phyloP scores from a whole-genome alignment of 2,113 vertebrate species.

The Rhinolophus sinicus region DNA sequence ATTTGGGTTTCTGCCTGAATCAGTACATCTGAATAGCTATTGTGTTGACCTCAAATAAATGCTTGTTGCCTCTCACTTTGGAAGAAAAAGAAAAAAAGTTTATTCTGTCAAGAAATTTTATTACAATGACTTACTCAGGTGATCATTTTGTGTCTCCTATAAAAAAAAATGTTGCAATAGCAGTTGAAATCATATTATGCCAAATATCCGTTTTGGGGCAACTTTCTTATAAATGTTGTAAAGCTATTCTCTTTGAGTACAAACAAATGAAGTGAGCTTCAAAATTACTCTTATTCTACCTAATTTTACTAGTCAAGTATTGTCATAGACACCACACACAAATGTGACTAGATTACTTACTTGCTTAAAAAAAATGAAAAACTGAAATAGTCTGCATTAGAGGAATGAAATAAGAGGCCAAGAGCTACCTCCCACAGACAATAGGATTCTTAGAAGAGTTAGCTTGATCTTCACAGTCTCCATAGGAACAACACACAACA shows the following conservation, averaged over 20 bases:
- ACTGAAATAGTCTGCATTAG: background rate
- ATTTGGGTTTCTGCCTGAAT: too few relatives aligned
- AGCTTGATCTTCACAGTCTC: background rate
- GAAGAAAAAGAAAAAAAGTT: background rate
- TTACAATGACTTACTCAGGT: background rate
- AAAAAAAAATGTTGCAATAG: background rate
- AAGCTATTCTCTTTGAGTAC: background rate
- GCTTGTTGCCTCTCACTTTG: too few relatives aligned
- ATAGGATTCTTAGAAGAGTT: background rate
- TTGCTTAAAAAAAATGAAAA: background rate
- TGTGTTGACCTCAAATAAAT: too few relatives aligned
- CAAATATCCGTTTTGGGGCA: background rate
- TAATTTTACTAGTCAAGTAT: background rate
- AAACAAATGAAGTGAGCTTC: background rate
- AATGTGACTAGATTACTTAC: background rate
- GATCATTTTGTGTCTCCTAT: background rate
- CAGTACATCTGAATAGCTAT: too few relatives aligned
- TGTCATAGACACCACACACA: background rate
- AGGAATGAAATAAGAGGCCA: background rate
- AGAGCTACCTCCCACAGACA: background rate
- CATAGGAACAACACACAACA: background rate
- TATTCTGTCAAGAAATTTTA: background rate
- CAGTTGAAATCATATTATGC: background rate
- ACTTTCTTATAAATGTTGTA: background rate
- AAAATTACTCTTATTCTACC: background rate